A percentile compares a stretch with the other conserved stretches of the same genome.
Conservation (phyloP, 2,113 vertebrate species). For the Bolborhynchus lineola region DNA sequence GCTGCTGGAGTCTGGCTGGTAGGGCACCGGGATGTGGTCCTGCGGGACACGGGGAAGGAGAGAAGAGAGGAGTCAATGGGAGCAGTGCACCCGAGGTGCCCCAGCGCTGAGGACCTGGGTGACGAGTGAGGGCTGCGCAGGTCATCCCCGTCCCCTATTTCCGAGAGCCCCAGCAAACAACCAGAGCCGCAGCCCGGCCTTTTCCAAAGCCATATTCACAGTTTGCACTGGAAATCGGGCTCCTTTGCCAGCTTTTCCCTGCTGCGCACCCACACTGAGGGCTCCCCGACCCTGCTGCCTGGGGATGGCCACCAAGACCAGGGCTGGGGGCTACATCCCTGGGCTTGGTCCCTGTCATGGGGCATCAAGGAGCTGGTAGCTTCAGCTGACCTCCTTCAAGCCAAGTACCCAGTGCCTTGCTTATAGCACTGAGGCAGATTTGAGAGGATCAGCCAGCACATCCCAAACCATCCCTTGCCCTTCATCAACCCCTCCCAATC, state of each 20-base stretch:
- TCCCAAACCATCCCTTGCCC: not conserved
- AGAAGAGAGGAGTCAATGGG: not conserved
- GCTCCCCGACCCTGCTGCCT: not conserved
- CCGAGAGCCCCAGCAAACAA: not conserved
- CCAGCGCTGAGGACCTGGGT: fast-evolving
- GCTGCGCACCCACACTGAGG: fast-evolving
- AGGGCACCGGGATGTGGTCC: conserved; percentile 96
- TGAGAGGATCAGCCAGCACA: not conserved
- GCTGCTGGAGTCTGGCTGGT: conserved; percentile 98
- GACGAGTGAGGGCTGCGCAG: fast-evolving
- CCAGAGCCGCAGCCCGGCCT: not conserved
- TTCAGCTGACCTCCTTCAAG: not conserved
- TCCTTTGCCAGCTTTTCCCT: not conserved
- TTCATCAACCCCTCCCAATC: not conserved
- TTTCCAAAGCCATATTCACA: not conserved
- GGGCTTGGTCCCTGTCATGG: fast-evolving
- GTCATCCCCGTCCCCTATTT: fast-evolving
- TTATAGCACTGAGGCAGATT: not conserved
- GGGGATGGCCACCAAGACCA: not conserved
- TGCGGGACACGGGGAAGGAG: conserved; percentile 30
- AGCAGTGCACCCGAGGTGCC: fast-evolving
- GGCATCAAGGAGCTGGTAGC: not conserved
- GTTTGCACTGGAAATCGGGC: fast-evolving
- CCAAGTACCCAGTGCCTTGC: fast-evolving
- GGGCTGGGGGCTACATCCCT: fast-evolving